Evolutionary conservation across 2,888 invertebrate genomes (phyloP).

Genomic region (Sclerodermus sp.): DNA sequence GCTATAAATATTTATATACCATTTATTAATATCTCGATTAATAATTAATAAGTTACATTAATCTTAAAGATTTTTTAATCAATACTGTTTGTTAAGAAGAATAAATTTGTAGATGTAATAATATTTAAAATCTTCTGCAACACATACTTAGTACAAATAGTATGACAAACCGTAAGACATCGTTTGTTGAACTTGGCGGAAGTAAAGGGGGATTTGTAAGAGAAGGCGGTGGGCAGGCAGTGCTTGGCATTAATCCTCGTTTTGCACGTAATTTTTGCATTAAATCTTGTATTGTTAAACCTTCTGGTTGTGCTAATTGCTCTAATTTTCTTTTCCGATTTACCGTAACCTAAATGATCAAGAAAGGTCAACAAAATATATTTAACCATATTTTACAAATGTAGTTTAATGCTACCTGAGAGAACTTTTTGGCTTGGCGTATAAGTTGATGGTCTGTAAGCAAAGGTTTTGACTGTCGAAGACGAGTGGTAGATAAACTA

Average conservation of each 20-base stretch:
- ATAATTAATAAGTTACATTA: no score
- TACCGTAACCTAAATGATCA: conserved; percentile 65
- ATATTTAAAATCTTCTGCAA: no score
- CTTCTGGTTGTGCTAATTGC: conserved; percentile 78
- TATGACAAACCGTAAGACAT: conserved; percentile 46
- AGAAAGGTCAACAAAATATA: not conserved
- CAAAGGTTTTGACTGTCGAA: conserved; percentile 74
- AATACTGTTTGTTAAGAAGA: no score
- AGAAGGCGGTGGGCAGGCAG: conserved; percentile 52
- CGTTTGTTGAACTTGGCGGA: conserved; percentile 51
- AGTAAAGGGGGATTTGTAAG: conserved; percentile 48
- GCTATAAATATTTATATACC: conserved; percentile 27
- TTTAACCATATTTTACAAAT: no score
- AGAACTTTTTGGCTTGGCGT: conserved; percentile 75
- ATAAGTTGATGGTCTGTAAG: conserved; percentile 75
- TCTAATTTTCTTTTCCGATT: conserved; percentile 88
- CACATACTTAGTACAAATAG: no score
- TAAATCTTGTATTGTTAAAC: conserved; percentile 75
- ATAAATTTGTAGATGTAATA: no score
- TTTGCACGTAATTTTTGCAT: conserved; percentile 53
- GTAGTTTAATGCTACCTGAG: conserved; percentile 68
- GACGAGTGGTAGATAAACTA: conserved; percentile 72
- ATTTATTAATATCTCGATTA: no score
- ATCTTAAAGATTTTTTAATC: no score
- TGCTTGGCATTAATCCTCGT: conserved; percentile 45